A percentile compares a stretch with the other conserved stretches of the same genome.
These are phyloP conservation scores for Setophaga coronata DNA, from an alignment of 2,113 vertebrate genomes.

Conservation along the genomic window DNA sequence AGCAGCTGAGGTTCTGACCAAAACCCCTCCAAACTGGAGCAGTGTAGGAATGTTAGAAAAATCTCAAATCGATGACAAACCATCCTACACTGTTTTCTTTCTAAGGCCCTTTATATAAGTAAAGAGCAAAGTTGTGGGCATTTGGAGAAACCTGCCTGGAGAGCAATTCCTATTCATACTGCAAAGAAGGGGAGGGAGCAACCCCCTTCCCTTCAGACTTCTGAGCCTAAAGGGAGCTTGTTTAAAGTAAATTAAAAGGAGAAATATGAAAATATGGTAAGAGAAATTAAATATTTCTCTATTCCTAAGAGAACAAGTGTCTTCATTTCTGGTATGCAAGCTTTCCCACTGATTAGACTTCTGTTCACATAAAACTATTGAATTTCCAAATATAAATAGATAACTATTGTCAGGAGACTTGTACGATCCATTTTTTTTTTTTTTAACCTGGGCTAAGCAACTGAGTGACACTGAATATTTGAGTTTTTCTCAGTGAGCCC, in stretches of 20 bases:
- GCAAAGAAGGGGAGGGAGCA: neutral
- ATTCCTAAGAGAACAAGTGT: neutral
- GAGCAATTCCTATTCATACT: neutral
- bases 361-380: neutral
- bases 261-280: neutral
- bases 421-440: neutral
- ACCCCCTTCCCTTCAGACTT: neutral
- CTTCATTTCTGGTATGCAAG: neutral
- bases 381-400: neutral
- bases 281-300: neutral
- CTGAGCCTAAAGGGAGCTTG: neutral
- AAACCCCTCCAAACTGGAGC: neutral
- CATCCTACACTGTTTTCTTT: neutral
- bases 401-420: neutral
- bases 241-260: conserved; percentile 21
- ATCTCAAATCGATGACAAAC: neutral
- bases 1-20: neutral
- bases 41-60: neutral
- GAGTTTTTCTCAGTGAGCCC: neutral
- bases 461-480: neutral
- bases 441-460: neutral
- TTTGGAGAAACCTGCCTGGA: neutral
- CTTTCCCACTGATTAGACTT: neutral
- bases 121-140: neutral
- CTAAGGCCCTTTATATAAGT: neutral